A percentile compares a stretch with the other conserved stretches of the same genome.
These are phyloP conservation scores for Pocillopora damicornis DNA, from an alignment of 64 coral and sea anemone species.

Conservation along the genomic window DNA sequence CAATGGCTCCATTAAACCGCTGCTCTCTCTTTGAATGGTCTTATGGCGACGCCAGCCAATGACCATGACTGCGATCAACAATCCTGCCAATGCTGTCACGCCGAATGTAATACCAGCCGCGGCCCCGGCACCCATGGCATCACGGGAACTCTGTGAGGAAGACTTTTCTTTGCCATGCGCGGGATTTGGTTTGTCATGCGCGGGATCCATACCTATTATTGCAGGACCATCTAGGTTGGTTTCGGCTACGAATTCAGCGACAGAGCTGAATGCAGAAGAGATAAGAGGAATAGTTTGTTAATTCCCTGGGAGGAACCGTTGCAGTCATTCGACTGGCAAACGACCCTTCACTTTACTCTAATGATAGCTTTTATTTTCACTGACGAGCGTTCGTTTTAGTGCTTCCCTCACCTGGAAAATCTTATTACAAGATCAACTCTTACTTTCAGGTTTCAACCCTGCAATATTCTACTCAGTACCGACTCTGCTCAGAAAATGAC, in stretches of 20 bases:
- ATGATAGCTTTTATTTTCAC: neutral
- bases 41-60: constrained; percentile 37
- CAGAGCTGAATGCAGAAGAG: neutral
- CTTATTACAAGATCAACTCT: no score
- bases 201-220: constrained; percentile 5
- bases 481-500: neutral
- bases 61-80: constrained; percentile 50
- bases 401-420: no score
- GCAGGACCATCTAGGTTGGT: constrained; percentile 33
- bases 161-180: neutral
- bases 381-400: no score
- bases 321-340: no score
- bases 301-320: neutral
- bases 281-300: neutral
- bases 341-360: neutral
- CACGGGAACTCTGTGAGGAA: neutral
- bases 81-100: constrained; percentile 46
- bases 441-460: neutral
- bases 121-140: constrained; percentile 48
- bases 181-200: no score
- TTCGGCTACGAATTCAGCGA: neutral
- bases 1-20: neutral
- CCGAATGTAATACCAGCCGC: constrained; percentile 76
- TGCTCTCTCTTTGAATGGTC: neutral
- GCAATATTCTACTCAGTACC: neutral